Evolutionary conservation across 2,888 invertebrate genomes (phyloP).

Genomic region (Mamestra brassicae): DNA sequence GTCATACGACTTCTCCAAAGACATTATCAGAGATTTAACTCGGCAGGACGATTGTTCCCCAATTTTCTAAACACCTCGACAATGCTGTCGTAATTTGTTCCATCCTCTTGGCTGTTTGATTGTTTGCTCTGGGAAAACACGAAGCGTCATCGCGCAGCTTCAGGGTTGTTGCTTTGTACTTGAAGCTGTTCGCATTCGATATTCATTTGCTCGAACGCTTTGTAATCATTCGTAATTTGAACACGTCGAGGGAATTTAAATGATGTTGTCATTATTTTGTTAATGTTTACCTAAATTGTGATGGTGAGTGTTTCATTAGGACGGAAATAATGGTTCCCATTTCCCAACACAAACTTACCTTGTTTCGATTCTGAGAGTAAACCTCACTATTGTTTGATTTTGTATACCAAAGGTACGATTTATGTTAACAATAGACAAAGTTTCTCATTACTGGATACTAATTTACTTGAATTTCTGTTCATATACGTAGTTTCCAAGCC

Average conservation of each 20-base stretch:
- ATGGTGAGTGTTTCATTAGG: conserved; percentile 66
- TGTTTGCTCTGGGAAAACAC: conserved; percentile 85
- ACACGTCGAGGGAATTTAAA: conserved; percentile 77
- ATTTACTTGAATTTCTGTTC: conserved; percentile 67
- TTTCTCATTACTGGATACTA: conserved; percentile 65
- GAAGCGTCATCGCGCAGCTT: conserved; percentile 78
- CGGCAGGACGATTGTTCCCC: conserved; percentile 87
- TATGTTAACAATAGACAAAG: conserved; percentile 42
- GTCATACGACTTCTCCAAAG: conserved; percentile 83
- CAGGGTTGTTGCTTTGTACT: conserved; percentile 79
- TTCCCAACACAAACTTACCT: conserved; percentile 53
- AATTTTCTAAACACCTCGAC: conserved; percentile 89
- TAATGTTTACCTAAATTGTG: conserved; percentile 75
- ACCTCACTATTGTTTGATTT: conserved; percentile 55
- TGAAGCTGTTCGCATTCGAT: conserved; percentile 82
- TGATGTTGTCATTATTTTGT: conserved; percentile 73
- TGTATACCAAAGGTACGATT: conserved; percentile 44
- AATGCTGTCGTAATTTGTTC: conserved; percentile 87
- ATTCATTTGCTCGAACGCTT: conserved; percentile 84
- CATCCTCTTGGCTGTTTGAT: conserved; percentile 84
- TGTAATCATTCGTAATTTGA: conserved; percentile 81
- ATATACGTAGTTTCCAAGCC: conserved; percentile 67
- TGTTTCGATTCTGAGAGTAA: conserved; percentile 32
- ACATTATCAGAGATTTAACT: conserved; percentile 88
- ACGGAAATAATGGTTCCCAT: conserved; percentile 69